Percentiles rank a stretch among this genome's conserved stretches.
Conservation (phyloP, 2,113 vertebrate species). For the Enhydra lutris region DNA sequence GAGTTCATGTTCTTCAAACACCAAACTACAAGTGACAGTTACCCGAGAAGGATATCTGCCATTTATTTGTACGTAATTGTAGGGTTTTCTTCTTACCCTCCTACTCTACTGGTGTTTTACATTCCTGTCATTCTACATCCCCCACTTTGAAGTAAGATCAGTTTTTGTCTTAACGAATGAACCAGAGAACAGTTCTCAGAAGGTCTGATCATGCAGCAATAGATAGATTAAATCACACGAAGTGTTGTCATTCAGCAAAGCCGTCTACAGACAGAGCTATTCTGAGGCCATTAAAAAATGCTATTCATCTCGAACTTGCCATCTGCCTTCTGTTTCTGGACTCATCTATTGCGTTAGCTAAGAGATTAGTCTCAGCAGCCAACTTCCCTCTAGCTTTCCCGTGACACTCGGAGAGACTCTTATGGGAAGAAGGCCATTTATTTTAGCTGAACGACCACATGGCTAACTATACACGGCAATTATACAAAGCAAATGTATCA, state of each 20-base stretch:
- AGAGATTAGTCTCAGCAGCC: slow-evolving; percentile 77
- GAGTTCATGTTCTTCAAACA: neutral
- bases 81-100: slow-evolving; percentile 12
- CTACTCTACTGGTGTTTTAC: slow-evolving; percentile 47
- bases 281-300: slow-evolving; percentile 80
- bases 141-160: neutral
- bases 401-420: slow-evolving; percentile 80
- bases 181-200: slow-evolving; percentile 69
- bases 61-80: neutral
- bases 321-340: slow-evolving; percentile 78
- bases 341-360: slow-evolving; percentile 68
- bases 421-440: slow-evolving; percentile 83
- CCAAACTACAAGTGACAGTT: neutral
- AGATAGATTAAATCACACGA: slow-evolving; percentile 71
- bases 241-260: slow-evolving; percentile 76
- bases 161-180: slow-evolving; percentile 26
- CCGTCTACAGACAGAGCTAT: slow-evolving; percentile 76
- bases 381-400: slow-evolving; percentile 76
- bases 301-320: slow-evolving; percentile 79
- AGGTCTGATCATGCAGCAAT: slow-evolving; percentile 60
- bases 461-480: slow-evolving; percentile 82
- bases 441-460: slow-evolving; percentile 77
- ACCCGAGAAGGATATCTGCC: neutral
- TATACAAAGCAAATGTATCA: slow-evolving; percentile 80
- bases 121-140: neutral